Base-by-base conservation (phyloP, 1,140 invertebrate genomes). In the Drosophila navojoa region DNA sequence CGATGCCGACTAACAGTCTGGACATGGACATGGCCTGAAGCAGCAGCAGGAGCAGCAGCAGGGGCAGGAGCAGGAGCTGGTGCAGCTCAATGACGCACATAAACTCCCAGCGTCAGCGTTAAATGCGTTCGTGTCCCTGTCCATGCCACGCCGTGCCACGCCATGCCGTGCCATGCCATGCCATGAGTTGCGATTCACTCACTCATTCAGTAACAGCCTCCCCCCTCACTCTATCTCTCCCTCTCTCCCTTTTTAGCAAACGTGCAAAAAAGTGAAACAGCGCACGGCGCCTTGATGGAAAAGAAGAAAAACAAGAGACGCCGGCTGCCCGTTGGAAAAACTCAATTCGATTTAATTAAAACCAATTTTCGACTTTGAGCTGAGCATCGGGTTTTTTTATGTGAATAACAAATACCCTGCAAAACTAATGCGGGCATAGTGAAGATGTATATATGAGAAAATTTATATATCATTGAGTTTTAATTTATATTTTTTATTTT, bases 311-410 rank as follows among this genome's bases (percentile, higher is more conserved):
- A 79, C 57, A 71, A 52, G 19, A 57, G 40, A 53, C 42, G 15
- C 49, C 29, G 32, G 62, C 9, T 59, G 57, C 42, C 42, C 57
- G 57, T 4, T 47, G 42, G 57, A 81, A 80, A 86, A 85, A 76
- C 69, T 76, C 79, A 86, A 90, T 90, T 86, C 81, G 81, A 90
- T 90, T 90, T 90, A 90, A 90, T 90, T 90, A 90, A 90, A 90
- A 90, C 79, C 81, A 90, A 90, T 90, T 90, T 90, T 86, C 76
- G 73, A 85, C 68, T 90, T 76, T 79, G 66, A 77, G 68, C 64
- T 69, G 49, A 63, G 53, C 55, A 15, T 45, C 55, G 5, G 13
- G 9, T 40, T 53, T 64, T 64, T 22, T 59, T 53, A 58, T 71
- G 59, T 52, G 58, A 55, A 32, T 50, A 35, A 61, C 32, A 57